Evolutionary conservation across 2,797 vertebrate species (phyloP).

Genomic region (Acrossocheilus wenchowensis): DNA sequence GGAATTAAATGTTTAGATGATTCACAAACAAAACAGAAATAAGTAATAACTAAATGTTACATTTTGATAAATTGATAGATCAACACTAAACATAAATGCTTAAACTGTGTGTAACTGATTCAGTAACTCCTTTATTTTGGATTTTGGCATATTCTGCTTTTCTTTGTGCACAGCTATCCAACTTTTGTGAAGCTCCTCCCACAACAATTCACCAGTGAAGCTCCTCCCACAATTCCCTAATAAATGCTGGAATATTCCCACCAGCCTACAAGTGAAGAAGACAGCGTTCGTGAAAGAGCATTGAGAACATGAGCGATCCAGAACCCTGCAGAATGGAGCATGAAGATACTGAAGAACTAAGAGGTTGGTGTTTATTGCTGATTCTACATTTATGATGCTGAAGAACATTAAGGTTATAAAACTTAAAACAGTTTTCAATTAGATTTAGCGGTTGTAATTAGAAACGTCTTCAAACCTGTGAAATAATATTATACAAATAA

Average conservation of each 20-base stretch:
- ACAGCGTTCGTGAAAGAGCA: neutral
- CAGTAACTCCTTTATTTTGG: neutral
- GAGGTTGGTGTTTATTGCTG: no score
- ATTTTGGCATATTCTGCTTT: neutral
- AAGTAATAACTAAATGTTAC: neutral
- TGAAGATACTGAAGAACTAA: no score
- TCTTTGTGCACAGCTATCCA: neutral
- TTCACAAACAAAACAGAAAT: neutral
- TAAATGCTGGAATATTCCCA: neutral
- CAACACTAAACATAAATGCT: neutral
- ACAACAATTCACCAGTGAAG: neutral
- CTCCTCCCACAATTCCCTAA: neutral
- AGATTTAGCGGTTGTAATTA: no score
- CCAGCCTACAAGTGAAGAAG: neutral
- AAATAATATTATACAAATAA: no score
- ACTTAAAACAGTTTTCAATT: no score
- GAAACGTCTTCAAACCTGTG: no score
- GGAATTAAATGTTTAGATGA: neutral
- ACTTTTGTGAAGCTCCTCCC: neutral
- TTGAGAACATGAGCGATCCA: neutral
- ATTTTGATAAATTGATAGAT: no score
- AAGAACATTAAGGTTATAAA: neutral
- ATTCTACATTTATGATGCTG: neutral
- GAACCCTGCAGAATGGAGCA: no score
- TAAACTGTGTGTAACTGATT: neutral